phyloP scores from a whole-genome alignment of 2,113 vertebrate species.

The Austrofundulus limnaeus region DNA sequence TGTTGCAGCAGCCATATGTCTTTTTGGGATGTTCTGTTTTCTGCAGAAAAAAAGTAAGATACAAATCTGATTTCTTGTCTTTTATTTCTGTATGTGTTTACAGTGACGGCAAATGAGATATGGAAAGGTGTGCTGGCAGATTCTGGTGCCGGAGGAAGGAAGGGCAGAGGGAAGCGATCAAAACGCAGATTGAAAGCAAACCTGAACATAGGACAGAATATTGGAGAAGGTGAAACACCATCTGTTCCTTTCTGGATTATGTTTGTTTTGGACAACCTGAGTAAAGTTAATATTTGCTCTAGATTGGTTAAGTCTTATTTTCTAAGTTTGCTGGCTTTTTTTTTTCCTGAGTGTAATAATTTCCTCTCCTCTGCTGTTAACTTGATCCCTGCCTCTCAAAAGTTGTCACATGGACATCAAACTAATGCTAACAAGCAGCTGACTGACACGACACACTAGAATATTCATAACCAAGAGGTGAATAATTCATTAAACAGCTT shows the following conservation, averaged over 20 bases:
- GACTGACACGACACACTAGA: conserved; percentile 9
- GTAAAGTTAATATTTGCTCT: not conserved
- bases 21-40: not conserved
- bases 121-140: conserved; percentile 94
- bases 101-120: conserved; percentile 91
- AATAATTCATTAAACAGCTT: conserved; percentile 18
- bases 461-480: conserved; percentile 23
- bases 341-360: not conserved
- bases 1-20: not conserved
- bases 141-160: conserved; percentile 81
- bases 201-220: conserved; percentile 86
- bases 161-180: conserved; percentile 89
- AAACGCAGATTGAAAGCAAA: conserved; percentile 87
- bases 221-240: conserved; percentile 87
- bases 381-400: not conserved
- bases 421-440: conserved; percentile 9
- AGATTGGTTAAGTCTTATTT: too few relatives aligned
- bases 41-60: not conserved
- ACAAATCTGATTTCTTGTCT: not conserved
- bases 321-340: too few relatives aligned
- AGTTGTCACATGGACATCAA: not conserved
- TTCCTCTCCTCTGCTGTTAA: conserved; percentile 4
- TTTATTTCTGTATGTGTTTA: conserved; percentile 2
- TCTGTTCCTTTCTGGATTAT: not conserved
- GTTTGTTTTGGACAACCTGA: not conserved